Evolutionary conservation across 2,113 vertebrate genomes (phyloP).

Genomic region (Erinaceus europaeus): DNA sequence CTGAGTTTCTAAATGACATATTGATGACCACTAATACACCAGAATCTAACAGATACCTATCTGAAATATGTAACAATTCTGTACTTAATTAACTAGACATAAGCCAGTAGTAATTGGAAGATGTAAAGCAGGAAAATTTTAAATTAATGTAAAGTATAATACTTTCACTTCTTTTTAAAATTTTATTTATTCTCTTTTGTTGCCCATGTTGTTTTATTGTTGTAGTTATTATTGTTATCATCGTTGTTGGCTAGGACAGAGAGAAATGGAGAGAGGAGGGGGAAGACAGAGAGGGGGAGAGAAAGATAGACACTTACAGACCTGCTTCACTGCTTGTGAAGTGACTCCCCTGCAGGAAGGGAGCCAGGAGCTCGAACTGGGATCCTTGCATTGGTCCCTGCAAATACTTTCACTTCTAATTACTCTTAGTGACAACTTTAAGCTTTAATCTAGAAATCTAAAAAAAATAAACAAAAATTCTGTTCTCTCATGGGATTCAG

Average conservation of each 20-base stretch:
- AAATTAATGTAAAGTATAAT: constrained; percentile 3
- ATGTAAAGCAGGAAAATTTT: constrained; percentile 4
- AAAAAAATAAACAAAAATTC: not conserved
- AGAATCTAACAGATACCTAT: not conserved
- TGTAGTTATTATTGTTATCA: too few species aligned
- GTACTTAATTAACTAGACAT: constrained; percentile 50
- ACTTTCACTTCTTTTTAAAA: not conserved
- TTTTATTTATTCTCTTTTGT: too few species aligned
- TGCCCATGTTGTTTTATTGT: too few species aligned
- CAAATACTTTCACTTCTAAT: constrained; percentile 29
- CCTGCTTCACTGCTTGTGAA: too few species aligned
- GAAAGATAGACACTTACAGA: too few species aligned
- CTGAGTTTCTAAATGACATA: constrained; percentile 38
- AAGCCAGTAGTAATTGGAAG: constrained; percentile 37
- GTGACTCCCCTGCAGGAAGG: too few species aligned
- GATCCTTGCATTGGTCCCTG: too few species aligned
- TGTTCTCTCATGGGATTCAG: not conserved
- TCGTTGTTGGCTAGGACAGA: too few species aligned
- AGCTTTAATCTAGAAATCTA: constrained; percentile 26
- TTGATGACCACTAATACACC: not conserved
- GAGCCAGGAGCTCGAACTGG: too few species aligned
- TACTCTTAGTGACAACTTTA: constrained; percentile 35
- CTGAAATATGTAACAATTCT: constrained; percentile 35
- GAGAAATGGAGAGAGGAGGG: too few species aligned
- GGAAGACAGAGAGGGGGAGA: too few species aligned